These are phyloP conservation scores for Ictalurus punctatus DNA, from an alignment of 2,113 vertebrate genomes.

Conservation along the genomic window DNA sequence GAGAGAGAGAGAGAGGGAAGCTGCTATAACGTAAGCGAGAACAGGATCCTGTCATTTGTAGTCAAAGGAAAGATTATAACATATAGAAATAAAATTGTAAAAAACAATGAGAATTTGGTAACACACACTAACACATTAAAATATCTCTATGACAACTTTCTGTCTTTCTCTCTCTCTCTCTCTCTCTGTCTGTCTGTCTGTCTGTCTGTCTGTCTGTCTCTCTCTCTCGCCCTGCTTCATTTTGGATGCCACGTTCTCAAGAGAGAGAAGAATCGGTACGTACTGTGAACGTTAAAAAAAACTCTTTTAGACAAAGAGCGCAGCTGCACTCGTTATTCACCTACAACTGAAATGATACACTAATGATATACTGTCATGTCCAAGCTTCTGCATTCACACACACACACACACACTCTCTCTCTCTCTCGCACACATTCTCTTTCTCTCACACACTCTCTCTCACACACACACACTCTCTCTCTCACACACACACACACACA, in stretches of 20 bases:
- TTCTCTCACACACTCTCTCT: no score
- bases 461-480: no score
- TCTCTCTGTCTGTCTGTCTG: neutral
- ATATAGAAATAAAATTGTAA: no score
- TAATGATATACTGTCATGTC: constrained; percentile 39
- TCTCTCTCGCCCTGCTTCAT: neutral
- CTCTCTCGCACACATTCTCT: no score
- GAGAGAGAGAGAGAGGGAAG: neutral
- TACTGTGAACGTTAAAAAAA: neutral
- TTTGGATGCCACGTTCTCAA: neutral
- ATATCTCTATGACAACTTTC: neutral
- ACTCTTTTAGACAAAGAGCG: neutral
- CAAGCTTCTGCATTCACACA: neutral
- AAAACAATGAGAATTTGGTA: neutral
- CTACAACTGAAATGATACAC: constrained; percentile 16
- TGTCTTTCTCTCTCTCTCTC: neutral
- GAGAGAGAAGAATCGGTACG: neutral
- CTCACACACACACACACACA: no score
- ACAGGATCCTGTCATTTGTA: neutral
- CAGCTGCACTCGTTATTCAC: constrained; percentile 25
- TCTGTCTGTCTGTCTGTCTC: neutral
- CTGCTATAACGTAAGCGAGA: neutral
- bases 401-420: neutral
- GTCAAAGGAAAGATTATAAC: neutral
- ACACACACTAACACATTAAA: neutral